Base-by-base conservation (phyloP, 2,888 invertebrate genomes). In the Drosophila mayaguana region DNA sequence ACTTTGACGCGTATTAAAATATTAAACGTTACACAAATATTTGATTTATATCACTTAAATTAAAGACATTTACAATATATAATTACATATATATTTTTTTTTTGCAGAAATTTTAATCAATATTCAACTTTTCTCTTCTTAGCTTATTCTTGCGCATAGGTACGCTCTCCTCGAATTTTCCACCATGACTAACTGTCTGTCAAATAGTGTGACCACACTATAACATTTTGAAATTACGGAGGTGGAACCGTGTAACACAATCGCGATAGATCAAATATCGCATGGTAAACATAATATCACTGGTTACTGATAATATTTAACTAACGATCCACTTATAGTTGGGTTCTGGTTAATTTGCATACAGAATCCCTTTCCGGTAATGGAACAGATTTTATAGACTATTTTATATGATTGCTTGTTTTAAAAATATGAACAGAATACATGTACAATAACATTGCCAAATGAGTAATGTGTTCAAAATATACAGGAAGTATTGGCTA, bases 91-190 rank as follows among this genome's bases (percentile, higher is more conserved):
- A 86, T 88, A 78, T 80, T 69, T 78, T 80, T 78, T 80, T 84
- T 79, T 80, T 88, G 89, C 86, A 88, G 88, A 85, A 84, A 86
- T 85, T 88, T 88, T 77, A 81, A 84, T 88, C 85, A 80, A 88
- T 89, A 81, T 83, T 80, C 69, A 80, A 80, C 83, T 83, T 69
- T 80, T 50, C 68, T 77, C 78, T 84, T 76, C 82, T 78, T 84
- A 78, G 69, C 82, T 76, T 88, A 72, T 77, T 82, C 80, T 79
- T 81, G 89, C 91, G 91, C 84, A 79, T 85, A 71, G 72, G 75
- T 83, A 92, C 91, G 91, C 91, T 84, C 83, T 63, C 61, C 76
- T 83, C 90, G 82, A 89, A 86, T 88, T 88, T 87, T 90, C 90
- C 84, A 88, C 81, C 91, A 91, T 90, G 87, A 92, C 91, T 91